A percentile compares a stretch with the other conserved stretches of the same genome.
These are phyloP conservation scores for Prolemur simus DNA, from an alignment of 2,113 vertebrate species.

Conservation along the genomic window DNA sequence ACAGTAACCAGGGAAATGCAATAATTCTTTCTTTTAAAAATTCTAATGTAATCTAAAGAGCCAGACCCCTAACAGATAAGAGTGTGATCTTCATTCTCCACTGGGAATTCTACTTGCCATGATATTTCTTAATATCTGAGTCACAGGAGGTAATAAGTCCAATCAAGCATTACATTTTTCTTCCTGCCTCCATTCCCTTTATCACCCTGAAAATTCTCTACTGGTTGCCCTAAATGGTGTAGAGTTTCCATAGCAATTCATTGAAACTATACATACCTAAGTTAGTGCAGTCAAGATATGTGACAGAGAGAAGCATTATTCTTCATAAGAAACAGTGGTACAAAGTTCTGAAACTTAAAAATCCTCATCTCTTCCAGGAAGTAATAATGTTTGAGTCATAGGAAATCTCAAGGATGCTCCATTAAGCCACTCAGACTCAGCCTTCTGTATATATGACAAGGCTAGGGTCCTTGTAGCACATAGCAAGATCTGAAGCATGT, in stretches of 20 bases:
- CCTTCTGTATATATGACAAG: not conserved
- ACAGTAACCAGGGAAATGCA: not conserved
- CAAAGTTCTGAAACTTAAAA: not conserved
- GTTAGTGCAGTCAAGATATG: not conserved
- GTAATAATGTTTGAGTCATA: not conserved
- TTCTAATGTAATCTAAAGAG: not conserved
- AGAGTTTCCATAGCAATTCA: not conserved
- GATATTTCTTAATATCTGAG: not conserved
- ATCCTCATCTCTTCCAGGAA: not conserved
- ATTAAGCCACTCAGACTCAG: not conserved
- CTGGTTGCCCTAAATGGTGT: not conserved
- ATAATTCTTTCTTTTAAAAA: not conserved
- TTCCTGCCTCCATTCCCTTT: not conserved
- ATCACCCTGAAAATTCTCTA: not conserved
- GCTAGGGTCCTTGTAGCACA: not conserved
- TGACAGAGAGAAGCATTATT: not conserved
- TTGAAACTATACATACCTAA: not conserved
- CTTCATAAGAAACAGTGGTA: not conserved
- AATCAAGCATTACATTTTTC: not conserved
- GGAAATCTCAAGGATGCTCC: not conserved
- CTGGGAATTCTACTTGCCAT: not conserved
- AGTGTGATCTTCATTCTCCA: not conserved
- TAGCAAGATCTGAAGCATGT: fast-evolving
- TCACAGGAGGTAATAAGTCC: not conserved
- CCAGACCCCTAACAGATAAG: not conserved